Conservation (phyloP, 2,797 vertebrate genomes). For the Pogoniulus pusillus region DNA sequence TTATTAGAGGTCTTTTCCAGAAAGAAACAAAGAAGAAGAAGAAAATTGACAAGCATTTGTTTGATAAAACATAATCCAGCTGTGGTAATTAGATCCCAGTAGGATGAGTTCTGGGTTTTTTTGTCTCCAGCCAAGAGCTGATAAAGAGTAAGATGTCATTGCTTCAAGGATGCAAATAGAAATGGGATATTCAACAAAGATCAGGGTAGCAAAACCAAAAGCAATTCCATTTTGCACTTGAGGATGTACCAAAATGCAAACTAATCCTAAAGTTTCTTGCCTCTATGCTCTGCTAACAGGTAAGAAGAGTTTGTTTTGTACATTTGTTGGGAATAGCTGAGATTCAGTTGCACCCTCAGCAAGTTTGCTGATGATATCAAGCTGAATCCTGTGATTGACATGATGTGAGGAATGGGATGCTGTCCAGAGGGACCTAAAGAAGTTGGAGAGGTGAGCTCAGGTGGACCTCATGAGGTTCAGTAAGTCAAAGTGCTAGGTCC, state of each 20-base stretch:
- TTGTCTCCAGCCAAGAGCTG: constrained; percentile 48
- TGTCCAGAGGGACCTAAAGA: too few relatives aligned
- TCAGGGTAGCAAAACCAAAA: constrained; percentile 58
- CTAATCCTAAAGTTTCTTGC: constrained; percentile 65
- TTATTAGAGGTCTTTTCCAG: constrained; percentile 37
- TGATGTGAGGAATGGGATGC: too few relatives aligned
- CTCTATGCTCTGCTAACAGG: constrained; percentile 57
- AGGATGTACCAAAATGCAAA: constrained; percentile 68
- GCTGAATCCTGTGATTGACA: too few relatives aligned
- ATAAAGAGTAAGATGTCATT: constrained; percentile 68
- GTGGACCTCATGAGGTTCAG: too few relatives aligned
- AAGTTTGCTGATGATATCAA: too few relatives aligned
- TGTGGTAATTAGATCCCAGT: constrained; percentile 78
- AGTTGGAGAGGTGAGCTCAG: too few relatives aligned
- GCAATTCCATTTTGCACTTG: constrained; percentile 70
- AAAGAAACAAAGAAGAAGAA: constrained; percentile 44
- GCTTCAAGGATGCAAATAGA: constrained; percentile 65
- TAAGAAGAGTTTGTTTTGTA: constrained; percentile 26
- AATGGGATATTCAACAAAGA: constrained; percentile 75
- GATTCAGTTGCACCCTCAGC: too few relatives aligned
- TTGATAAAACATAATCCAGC: constrained; percentile 74
- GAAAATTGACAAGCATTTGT: constrained; percentile 67
- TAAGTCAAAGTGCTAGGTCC: too few relatives aligned
- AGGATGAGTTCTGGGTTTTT: constrained; percentile 57
- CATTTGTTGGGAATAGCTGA: background rate